Evolutionary conservation across 2,888 invertebrate genomes (phyloP).

Genomic region (Pediacus dermestoides): DNA sequence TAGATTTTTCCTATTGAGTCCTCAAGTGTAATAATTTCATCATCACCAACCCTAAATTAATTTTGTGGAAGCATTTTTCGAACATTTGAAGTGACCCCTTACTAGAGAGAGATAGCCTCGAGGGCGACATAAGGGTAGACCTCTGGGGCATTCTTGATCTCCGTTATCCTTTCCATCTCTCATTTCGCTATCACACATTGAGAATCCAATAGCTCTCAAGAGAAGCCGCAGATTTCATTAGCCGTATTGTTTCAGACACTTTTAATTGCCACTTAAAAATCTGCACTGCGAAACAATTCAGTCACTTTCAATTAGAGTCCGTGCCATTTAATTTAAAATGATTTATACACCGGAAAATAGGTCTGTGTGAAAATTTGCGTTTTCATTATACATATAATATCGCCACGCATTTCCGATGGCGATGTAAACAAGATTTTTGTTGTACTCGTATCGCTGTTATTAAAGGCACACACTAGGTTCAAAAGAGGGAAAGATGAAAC

Average conservation of each 20-base stretch:
- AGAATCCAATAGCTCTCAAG: constrained; percentile 29
- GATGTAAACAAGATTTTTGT: too few species aligned
- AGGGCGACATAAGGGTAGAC: constrained; percentile 34
- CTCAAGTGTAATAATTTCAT: too few species aligned
- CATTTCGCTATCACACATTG: constrained; percentile 37
- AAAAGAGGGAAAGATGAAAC: too few species aligned
- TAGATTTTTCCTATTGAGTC: too few species aligned
- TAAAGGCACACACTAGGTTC: too few species aligned
- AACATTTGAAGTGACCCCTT: constrained; percentile 29
- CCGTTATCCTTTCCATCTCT: constrained; percentile 38
- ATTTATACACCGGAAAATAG: too few species aligned
- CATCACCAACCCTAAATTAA: too few species aligned
- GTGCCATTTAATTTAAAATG: too few species aligned
- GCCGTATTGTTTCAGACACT: constrained; percentile 32
- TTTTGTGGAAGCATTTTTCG: constrained; percentile 19
- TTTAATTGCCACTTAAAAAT: constrained; percentile 36
- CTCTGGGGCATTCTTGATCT: constrained; percentile 38
- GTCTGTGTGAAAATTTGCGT: too few species aligned
- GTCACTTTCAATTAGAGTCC: constrained; percentile 8
- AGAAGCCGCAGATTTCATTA: constrained; percentile 32
- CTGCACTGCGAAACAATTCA: constrained; percentile 18
- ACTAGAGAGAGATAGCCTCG: constrained; percentile 28
- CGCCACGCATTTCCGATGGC: too few species aligned
- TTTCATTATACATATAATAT: too few species aligned
- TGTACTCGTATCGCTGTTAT: too few species aligned